Conservation (phyloP, 2,797 vertebrate species). For the Hoplostethus atlanticus region DNA sequence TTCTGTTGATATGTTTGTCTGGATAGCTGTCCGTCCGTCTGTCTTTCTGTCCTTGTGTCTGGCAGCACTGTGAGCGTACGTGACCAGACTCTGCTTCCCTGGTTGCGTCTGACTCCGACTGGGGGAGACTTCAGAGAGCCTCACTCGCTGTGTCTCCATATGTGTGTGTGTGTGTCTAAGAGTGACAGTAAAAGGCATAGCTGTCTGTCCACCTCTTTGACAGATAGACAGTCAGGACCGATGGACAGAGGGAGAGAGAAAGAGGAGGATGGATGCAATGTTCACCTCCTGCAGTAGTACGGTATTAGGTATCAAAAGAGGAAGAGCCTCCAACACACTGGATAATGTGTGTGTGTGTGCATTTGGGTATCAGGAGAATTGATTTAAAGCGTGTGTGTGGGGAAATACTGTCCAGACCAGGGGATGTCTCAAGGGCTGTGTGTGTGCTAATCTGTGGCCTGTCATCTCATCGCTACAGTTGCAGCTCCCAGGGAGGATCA, state of each 20-base stretch:
- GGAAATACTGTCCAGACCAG: slow-evolving; percentile 61
- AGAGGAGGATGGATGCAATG: slow-evolving; percentile 17
- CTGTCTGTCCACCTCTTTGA: slow-evolving; percentile 33
- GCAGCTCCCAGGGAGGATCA: slow-evolving; percentile 76
- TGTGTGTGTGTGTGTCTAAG: slow-evolving; percentile 4
- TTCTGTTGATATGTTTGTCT: slow-evolving; percentile 35
- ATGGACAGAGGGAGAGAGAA: slow-evolving; percentile 12
- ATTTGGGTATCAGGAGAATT: slow-evolving; percentile 43
- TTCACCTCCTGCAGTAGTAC: slow-evolving; percentile 61
- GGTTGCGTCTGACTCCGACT: slow-evolving; percentile 30
- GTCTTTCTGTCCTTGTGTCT: slow-evolving; percentile 27
- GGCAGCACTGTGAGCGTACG: slow-evolving; percentile 6
- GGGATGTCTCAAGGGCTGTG: slow-evolving; percentile 39
- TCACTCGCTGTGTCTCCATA: slow-evolving; percentile 6
- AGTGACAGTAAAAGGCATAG: slow-evolving; percentile 25
- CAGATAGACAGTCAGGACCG: slow-evolving; percentile 29
- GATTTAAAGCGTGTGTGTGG: slow-evolving; percentile 38
- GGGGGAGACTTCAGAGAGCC: slow-evolving; percentile 17
- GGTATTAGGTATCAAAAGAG: slow-evolving; percentile 27
- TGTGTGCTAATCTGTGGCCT: slow-evolving; percentile 57
- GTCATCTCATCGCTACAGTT: slow-evolving; percentile 75
- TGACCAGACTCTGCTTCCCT: slow-evolving; percentile 27
- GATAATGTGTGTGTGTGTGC: slow-evolving; percentile 7
- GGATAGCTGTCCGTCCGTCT: slow-evolving; percentile 11
- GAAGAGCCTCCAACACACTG: slow-evolving; percentile 43